Conservation (phyloP, 1,140 invertebrate genomes). For the Sinonovacula constricta region DNA sequence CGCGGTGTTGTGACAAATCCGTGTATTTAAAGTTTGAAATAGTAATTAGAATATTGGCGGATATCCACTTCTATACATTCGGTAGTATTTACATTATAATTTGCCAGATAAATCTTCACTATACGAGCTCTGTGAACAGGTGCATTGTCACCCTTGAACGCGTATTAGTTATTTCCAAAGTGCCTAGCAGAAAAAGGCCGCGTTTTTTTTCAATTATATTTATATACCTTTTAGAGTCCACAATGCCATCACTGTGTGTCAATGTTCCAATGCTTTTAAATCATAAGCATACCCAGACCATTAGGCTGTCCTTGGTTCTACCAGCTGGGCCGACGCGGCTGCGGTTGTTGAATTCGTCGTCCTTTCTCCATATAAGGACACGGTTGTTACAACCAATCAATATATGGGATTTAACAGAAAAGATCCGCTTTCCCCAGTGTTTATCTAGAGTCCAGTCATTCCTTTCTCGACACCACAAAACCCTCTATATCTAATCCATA, state of each 20-base stretch:
- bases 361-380: neutral
- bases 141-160: constrained; percentile 32
- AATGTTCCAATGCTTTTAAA: constrained; percentile 18
- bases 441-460: neutral
- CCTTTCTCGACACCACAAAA: neutral
- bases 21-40: too few species aligned
- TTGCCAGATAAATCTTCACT: neutral
- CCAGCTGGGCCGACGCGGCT: neutral
- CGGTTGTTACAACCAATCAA: neutral
- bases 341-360: neutral
- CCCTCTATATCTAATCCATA: neutral
- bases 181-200: constrained; percentile 9
- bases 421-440: neutral
- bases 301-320: neutral
- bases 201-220: constrained; percentile 14
- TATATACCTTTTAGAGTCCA: constrained; percentile 15
- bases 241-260: constrained; percentile 2
- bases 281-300: neutral
- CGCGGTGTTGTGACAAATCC: too few species aligned
- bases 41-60: too few species aligned
- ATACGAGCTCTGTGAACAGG: neutral
- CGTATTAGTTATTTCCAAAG: neutral
- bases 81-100: neutral
- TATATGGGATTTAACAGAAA: neutral
- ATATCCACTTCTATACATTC: too few species aligned